Evolutionary conservation across 2,888 invertebrate genomes (phyloP), one percentile per base, ranked within the genome.

Genomic region (Ischnura elegans): DNA sequence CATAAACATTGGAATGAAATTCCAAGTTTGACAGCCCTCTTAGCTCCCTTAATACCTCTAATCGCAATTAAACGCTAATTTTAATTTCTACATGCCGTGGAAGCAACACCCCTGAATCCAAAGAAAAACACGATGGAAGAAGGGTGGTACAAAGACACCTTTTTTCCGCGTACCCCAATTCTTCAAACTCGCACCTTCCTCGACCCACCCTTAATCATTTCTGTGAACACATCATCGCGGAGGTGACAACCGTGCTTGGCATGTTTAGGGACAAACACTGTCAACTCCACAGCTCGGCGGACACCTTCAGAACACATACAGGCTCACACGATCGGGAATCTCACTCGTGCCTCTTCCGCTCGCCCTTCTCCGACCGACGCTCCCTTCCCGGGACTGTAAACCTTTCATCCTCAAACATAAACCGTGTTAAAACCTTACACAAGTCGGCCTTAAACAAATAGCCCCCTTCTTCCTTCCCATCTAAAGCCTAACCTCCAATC

Each of bases 341-440:
- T 45, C 25, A 90, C 61, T 90, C 90, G 61, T 61, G 43, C 43
- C 86, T n/a, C 86, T 16, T 6, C 43, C n/a, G 25, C 45, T 86
- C 46, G 25, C 43, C 19, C 85, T 42, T 8, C 42, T 43, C 90
- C 90, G 42, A 29, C 90, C 42, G 10, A 8, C 16, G 29, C 36
- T 76, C 43, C 90, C 61, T 43, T 61, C 90, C 61, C 90, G 61
- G 90, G 43, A 55, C 61, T 90, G 90, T 90, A 90, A 90, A 90
- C 90, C 61, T 51, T 90, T 55, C 90, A 55, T 61, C 43, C 61
- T 36, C 90, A 90, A 90, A 90, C 90, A 90, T 43, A 90, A 90
- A 90, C 90, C 61, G 61, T 90, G 90, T 61, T 61, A 90, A 90
- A 90, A 61, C 66, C 90, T 90, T 90, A 90, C 90, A 90, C 90